Conservation (phyloP, 2,113 vertebrate species). For the Arothron firmamentum region DNA sequence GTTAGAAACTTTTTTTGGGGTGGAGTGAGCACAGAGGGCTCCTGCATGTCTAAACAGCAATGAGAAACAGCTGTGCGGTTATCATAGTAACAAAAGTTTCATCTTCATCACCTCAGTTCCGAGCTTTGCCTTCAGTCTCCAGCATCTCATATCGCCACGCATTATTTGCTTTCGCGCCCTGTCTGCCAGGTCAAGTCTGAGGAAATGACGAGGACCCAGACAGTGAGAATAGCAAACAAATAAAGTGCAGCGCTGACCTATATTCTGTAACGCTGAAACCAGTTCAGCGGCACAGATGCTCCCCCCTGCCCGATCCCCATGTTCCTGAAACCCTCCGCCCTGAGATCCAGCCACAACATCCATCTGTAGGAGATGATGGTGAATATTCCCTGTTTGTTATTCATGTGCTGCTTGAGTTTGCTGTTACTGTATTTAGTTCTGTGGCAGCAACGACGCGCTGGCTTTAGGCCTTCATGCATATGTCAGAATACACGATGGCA, state of each 20-base stretch:
- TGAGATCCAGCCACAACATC: constrained; percentile 39
- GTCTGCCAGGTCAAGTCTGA: too few species aligned
- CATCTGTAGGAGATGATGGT: too few species aligned
- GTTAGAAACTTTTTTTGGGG: neutral
- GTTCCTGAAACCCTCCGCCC: constrained; percentile 52
- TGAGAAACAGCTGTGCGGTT: constrained; percentile 26
- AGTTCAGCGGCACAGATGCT: constrained; percentile 62
- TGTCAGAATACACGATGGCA: too few species aligned
- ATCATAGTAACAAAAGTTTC: constrained; percentile 54
- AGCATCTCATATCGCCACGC: constrained; percentile 14
- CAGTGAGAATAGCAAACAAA: constrained; percentile 36
- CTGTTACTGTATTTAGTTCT: too few species aligned
- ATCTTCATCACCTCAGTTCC: neutral
- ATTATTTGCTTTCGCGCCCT: neutral
- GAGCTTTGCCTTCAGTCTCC: too few species aligned
- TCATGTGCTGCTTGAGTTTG: constrained; percentile 3
- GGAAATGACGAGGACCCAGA: neutral
- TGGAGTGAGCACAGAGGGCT: neutral
- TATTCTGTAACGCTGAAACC: constrained; percentile 61
- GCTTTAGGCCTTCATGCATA: too few species aligned
- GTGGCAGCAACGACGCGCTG: too few species aligned
- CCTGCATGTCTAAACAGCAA: constrained; percentile 16
- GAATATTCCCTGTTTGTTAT: neutral
- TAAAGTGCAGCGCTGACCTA: constrained; percentile 70
- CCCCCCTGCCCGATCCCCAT: constrained; percentile 22